Percentiles rank a stretch among this genome's conserved stretches.
Evolutionary conservation across 2,888 invertebrate species (phyloP).

Genomic region (Cheilosia pagana): DNA sequence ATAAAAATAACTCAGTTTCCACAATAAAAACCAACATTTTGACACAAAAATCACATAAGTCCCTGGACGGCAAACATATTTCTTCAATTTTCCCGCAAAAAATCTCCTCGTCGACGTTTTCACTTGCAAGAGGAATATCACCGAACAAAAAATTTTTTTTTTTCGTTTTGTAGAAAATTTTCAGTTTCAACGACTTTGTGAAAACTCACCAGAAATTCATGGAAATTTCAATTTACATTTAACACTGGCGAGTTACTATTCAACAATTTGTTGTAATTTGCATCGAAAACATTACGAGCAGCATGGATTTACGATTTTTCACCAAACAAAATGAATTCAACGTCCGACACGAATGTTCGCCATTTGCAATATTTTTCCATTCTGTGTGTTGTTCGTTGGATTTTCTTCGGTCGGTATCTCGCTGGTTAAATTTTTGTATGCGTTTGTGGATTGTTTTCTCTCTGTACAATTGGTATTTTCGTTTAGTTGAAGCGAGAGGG

Average conservation of each 20-base stretch:
- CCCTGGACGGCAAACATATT: constrained; percentile 12
- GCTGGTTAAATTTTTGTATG: constrained; percentile 19
- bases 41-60: constrained; percentile 44
- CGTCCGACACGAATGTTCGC: constrained; percentile 78
- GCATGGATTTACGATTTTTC: constrained; percentile 77
- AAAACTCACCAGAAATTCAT: constrained; percentile 78
- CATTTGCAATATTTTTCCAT: constrained; percentile 79
- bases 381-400: constrained; percentile 74
- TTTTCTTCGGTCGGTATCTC: constrained; percentile 62
- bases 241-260: constrained; percentile 76
- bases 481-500: constrained; percentile 50
- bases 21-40: constrained; percentile 20
- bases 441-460: constrained; percentile 41
- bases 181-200: constrained; percentile 53
- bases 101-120: constrained; percentile 48
- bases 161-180: constrained; percentile 48
- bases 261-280: constrained; percentile 77
- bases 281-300: constrained; percentile 78
- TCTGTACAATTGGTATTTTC: constrained; percentile 46
- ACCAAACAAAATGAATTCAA: constrained; percentile 77
- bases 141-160: constrained; percentile 53
- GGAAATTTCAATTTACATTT: constrained; percentile 77
- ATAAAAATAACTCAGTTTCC: constrained; percentile 1
- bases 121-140: constrained; percentile 52
- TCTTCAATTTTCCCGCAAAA: constrained; percentile 54